Base-by-base conservation (phyloP, 2,113 vertebrate species). In the Puffinus mauretanicus region DNA sequence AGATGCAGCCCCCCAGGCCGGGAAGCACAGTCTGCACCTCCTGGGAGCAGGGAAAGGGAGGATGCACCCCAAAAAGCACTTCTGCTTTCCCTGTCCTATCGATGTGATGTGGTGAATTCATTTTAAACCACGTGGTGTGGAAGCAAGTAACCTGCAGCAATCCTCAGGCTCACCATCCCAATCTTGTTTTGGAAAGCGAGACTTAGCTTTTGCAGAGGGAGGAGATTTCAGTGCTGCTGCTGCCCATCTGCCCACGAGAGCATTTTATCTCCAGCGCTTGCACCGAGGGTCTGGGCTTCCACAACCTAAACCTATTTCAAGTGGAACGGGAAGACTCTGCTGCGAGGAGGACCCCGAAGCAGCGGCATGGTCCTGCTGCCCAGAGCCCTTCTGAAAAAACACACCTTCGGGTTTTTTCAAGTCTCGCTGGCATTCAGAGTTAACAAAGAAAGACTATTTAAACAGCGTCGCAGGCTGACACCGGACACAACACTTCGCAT, bases 381-480 rank as follows among this genome's bases (percentile, higher is more conserved):
- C 73, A 20, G 46, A 13, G 16, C 21, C 49, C 57, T 24, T 47
- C 49, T 1, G 1, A n/a, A 71, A 71, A 54, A 24, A 2, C 12
- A 3, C 49, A 27, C 4, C 52, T 27, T 14, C 32, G 32, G 60
- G 26, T 27, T 7, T 30, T 51, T 15, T 49, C 51, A 26, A n/a
- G n/a, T 25, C 42, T 54, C 9, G 2, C 34, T 14, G 55, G 11
- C 27, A 30, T 12, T 24, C 34, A 11, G 27, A 40, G 47, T 14
- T 19, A 15, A 82, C 38, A 66, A 19, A 11, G 4, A 19, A 25
- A 40, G 14, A 3, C 24, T 24, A 17, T 30, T 10, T 30, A 8
- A 34, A 1, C 46, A 15, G 34, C 0, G 7, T 22, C 30, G 17
- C 1, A 8, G 16, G 16, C 20, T 6, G 17, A n/a, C 40, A 8